A percentile compares a stretch with the other conserved stretches of the same genome.
Conservation (phyloP, 1,140 invertebrate species). For the Aphidius ervi region DNA sequence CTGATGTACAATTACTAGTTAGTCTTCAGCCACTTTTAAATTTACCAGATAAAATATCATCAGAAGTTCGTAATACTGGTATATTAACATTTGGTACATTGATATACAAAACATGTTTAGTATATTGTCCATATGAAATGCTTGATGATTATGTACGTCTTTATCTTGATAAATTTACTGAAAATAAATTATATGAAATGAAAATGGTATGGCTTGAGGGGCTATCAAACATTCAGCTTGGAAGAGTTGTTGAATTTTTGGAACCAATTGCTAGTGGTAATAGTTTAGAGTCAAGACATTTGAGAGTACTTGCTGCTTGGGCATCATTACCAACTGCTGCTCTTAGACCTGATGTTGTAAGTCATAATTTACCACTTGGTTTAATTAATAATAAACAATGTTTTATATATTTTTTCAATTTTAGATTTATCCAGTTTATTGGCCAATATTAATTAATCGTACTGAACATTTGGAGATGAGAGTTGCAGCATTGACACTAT, state of each 20-base stretch:
- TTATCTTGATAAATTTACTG: conserved; percentile 64
- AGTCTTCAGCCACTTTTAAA: conserved; percentile 54
- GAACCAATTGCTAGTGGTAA: conserved; percentile 56
- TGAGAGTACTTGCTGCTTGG: conserved; percentile 61
- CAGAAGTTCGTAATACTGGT: conserved; percentile 61
- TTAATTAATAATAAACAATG: conserved; percentile 1
- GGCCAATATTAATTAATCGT: conserved; percentile 66
- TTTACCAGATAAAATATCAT: conserved; percentile 42
- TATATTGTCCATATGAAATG: conserved; percentile 58
- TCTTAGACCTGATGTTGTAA: conserved; percentile 55
- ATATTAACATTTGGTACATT: conserved; percentile 67
- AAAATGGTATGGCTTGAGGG: conserved; percentile 70
- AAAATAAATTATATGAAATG: conserved; percentile 60
- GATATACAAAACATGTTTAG: conserved; percentile 62
- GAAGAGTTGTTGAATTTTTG: conserved; percentile 59
- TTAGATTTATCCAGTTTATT: conserved; percentile 61
- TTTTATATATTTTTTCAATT: conserved; percentile 10
- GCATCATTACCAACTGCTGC: conserved; percentile 56
- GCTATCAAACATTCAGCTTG: conserved; percentile 60
- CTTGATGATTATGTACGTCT: conserved; percentile 67
- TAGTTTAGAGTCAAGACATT: conserved; percentile 51
- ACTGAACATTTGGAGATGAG: conserved; percentile 65
- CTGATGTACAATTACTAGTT: conserved; percentile 54
- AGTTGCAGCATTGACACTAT: conserved; percentile 61
- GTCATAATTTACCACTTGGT: conserved; percentile 12